Base-by-base conservation (phyloP, 1,140 invertebrate genomes). In the Pararge aegeria region DNA sequence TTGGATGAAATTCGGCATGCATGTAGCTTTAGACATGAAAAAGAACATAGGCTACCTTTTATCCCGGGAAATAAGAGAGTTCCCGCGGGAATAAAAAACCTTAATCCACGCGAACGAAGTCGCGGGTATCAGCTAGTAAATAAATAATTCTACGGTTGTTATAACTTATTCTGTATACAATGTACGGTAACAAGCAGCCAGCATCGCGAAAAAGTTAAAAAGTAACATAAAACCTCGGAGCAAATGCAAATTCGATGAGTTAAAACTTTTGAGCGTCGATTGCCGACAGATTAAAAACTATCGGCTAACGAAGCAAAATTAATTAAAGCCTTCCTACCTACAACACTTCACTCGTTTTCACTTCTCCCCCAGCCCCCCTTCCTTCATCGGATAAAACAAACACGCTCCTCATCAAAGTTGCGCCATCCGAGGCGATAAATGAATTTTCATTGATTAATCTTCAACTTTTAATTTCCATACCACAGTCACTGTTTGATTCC, bases 271-370 rank as follows among this genome's bases (percentile, higher is more conserved):
- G 46, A 49, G 10, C 46, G 24, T 16, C 46, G 46, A 16, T 29
- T 49, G 46, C 46, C 15, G 20, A 27, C 46, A 49, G 46, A 49
- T 49, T 49, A 49, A 49, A 49, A 49, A 49, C 46, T 49, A 49
- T 49, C 46, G 46, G 24, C 46, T 27, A 49, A 49, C 46, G 46
- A 29, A 49, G 21, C 46, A 18, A 27, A 29, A 49, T 49, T 49
- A 49, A 49, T 49, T 49, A 49, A 29, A 49, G 46, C 46, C 46
- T 34, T 34, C 9, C 30, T 34, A 20, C 10, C 20, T 29, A 24
- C 20, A 49, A 49, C 21, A 49, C 46, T 49, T 27, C 21, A 29
- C 21, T 27, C 46, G n/a, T n/a, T n/a, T n/a, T n/a, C n/a, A n/a
- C n/a, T n/a, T 6, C 18, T 29, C 10, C 5, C 46, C 2, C 46